Percentiles rank a stretch among this genome's conserved stretches.
Conservation (phyloP, 2,888 invertebrate genomes). For the Habroteleia sp. region DNA sequence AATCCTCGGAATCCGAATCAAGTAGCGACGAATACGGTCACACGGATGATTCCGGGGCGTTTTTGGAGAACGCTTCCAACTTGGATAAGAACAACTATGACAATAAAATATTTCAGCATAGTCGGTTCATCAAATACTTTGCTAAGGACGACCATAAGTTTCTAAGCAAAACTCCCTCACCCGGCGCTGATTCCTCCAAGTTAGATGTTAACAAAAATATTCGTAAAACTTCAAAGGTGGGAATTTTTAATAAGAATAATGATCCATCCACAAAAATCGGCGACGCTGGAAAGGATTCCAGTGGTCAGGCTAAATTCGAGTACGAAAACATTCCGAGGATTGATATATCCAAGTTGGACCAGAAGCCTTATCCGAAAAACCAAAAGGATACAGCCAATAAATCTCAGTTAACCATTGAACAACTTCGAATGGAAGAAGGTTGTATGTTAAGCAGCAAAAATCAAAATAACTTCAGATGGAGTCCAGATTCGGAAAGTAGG, state of each 20-base stretch:
- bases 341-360: slow-evolving; percentile 76
- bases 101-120: slow-evolving; percentile 66
- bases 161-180: slow-evolving; percentile 62
- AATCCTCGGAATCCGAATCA: slow-evolving; percentile 78
- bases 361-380: slow-evolving; percentile 65
- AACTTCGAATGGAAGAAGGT: slow-evolving; percentile 75
- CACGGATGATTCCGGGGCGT: slow-evolving; percentile 80
- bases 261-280: slow-evolving; percentile 29
- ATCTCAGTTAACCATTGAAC: slow-evolving; percentile 75
- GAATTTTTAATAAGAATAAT: slow-evolving; percentile 55
- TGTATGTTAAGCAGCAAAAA: slow-evolving; percentile 73
- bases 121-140: slow-evolving; percentile 77
- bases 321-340: slow-evolving; percentile 80
- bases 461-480: slow-evolving; percentile 54
- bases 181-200: slow-evolving; percentile 67
- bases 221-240: slow-evolving; percentile 66
- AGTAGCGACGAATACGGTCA: slow-evolving; percentile 82
- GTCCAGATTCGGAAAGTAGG: slow-evolving; percentile 62
- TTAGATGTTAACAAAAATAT: slow-evolving; percentile 77
- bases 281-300: slow-evolving; percentile 47
- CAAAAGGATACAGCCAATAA: slow-evolving; percentile 28
- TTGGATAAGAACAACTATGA: slow-evolving; percentile 70
- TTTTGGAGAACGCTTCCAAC: slow-evolving; percentile 81
- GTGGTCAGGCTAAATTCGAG: slow-evolving; percentile 73
- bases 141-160: slow-evolving; percentile 73